These are phyloP conservation scores for Cheilosia grossa DNA, from an alignment of 2,888 invertebrate genomes.

Conservation along the genomic window DNA sequence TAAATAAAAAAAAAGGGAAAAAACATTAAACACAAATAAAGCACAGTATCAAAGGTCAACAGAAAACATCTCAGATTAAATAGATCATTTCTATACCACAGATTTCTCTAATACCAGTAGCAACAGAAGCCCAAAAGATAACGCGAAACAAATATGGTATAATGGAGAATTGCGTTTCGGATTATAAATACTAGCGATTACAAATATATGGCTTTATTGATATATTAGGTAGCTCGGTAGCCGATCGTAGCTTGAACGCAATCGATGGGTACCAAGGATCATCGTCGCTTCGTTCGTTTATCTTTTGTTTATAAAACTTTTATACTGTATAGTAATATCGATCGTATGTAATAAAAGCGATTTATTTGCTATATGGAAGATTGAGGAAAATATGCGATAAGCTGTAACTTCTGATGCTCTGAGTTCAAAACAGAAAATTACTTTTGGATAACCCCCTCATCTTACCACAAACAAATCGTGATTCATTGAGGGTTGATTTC, in stretches of 20 bases:
- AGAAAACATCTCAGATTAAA: slow-evolving; percentile 61
- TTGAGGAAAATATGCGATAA: slow-evolving; percentile 23
- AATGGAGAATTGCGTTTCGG: slow-evolving; percentile 52
- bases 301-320: slow-evolving; percentile 45
- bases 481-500: no score
- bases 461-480: no score
- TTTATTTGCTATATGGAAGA: background rate
- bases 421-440: background rate
- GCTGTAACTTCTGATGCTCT: background rate
- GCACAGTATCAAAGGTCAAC: slow-evolving; percentile 51
- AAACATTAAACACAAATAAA: slow-evolving; percentile 8
- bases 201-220: slow-evolving; percentile 60
- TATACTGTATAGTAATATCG: slow-evolving; percentile 1
- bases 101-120: slow-evolving; percentile 61
- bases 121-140: slow-evolving; percentile 63
- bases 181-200: slow-evolving; percentile 57
- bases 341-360: slow-evolving; percentile 18
- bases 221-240: slow-evolving; percentile 35
- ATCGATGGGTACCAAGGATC: slow-evolving; percentile 55
- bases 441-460: no score
- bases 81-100: slow-evolving; percentile 56
- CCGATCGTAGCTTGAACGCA: slow-evolving; percentile 38
- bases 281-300: slow-evolving; percentile 33
- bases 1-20: background rate
- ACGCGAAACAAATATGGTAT: slow-evolving; percentile 36